phyloP scores from a whole-genome alignment of 2,888 invertebrate genomes.

The Dascillus cervinus region DNA sequence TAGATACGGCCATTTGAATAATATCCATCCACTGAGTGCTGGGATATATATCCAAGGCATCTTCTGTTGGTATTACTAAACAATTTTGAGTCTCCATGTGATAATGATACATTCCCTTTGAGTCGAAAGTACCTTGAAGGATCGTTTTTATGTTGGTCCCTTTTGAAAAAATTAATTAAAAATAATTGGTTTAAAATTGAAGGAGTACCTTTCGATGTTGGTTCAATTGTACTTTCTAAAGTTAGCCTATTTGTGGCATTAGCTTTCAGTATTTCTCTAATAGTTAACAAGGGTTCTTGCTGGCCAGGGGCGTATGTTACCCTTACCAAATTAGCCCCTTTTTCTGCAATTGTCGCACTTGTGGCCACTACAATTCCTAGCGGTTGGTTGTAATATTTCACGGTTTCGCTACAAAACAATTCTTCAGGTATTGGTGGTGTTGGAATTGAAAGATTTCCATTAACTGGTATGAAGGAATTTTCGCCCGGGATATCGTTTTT shows the following conservation, averaged over 20 bases:
- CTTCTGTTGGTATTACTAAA: constrained; percentile 55
- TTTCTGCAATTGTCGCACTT: constrained; percentile 49
- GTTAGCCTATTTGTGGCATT: constrained; percentile 42
- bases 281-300: constrained; percentile 40
- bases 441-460: constrained; percentile 10
- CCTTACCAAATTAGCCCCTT: constrained; percentile 51
- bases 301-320: constrained; percentile 47
- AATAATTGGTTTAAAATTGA: background rate
- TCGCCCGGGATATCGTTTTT: constrained; percentile 64
- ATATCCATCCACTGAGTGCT: constrained; percentile 59
- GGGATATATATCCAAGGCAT: constrained; percentile 39
- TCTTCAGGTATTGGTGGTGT: constrained; percentile 36
- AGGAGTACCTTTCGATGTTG: constrained; percentile 29
- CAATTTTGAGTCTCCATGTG: constrained; percentile 69
- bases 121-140: constrained; percentile 49
- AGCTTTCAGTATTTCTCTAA: constrained; percentile 46
- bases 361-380: constrained; percentile 66
- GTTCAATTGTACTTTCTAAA: constrained; percentile 31
- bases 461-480: constrained; percentile 50
- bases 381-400: constrained; percentile 64
- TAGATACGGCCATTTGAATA: constrained; percentile 48
- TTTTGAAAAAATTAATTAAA: background rate
- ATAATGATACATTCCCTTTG: constrained; percentile 65
- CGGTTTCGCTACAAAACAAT: constrained; percentile 46
- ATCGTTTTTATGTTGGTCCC: constrained; percentile 27